Conservation (phyloP, 2,888 invertebrate genomes). For the Tinea pellionella region DNA sequence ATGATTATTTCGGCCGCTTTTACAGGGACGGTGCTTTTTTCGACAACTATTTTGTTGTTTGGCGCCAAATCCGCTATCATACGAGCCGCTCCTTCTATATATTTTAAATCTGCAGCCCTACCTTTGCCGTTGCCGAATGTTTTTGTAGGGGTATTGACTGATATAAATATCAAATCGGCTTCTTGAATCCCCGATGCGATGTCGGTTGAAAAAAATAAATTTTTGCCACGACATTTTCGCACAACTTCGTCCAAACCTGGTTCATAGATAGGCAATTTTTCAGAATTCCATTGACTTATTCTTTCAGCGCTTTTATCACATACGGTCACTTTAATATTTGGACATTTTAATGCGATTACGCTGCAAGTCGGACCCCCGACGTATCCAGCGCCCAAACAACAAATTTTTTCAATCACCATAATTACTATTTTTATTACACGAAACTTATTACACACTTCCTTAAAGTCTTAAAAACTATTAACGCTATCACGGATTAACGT, state of each 20-base stretch:
- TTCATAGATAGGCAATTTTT: conserved; percentile 98
- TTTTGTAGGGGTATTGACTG: conserved; percentile 99
- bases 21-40: conserved; percentile 99
- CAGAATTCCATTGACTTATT: conserved; percentile 98
- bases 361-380: conserved; percentile 99
- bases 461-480: background rate
- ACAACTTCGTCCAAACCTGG: conserved; percentile 96
- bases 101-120: conserved; percentile 95
- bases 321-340: conserved; percentile 93
- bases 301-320: conserved; percentile 93
- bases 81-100: conserved; percentile 95
- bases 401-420: conserved; percentile 88
- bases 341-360: conserved; percentile 97
- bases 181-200: conserved; percentile 88
- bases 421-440: conserved; percentile 18
- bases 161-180: conserved; percentile 98
- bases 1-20: conserved; percentile 97
- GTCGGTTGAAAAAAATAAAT: conserved; percentile 95
- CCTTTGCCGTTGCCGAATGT: conserved; percentile 97
- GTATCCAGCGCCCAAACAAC: conserved; percentile 98
- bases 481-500: background rate
- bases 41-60: conserved; percentile 95
- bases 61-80: conserved; percentile 94
- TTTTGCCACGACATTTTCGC: conserved; percentile 84
- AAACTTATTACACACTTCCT: background rate